These are phyloP conservation scores for Lampris incognitus DNA, from an alignment of 2,113 vertebrate species.

Conservation along the genomic window DNA sequence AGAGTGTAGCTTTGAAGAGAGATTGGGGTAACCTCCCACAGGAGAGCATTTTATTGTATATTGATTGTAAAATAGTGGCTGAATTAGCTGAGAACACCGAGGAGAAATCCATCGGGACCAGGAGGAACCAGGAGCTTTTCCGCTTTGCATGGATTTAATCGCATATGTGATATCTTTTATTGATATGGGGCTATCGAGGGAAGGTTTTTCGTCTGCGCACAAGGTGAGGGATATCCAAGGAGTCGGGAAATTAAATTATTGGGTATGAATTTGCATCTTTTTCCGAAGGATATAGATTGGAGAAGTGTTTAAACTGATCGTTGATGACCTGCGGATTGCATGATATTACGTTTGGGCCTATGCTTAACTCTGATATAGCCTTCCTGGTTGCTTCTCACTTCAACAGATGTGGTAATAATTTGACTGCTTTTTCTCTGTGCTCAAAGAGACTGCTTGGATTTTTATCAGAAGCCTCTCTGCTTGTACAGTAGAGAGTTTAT, in stretches of 20 bases:
- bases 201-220: neutral
- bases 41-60: neutral
- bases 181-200: neutral
- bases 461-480: neutral
- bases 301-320: neutral
- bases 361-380: neutral
- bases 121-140: neutral
- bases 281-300: neutral
- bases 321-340: constrained; percentile 1
- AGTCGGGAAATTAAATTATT: neutral
- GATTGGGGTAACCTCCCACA: neutral
- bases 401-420: neutral
- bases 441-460: neutral
- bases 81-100: neutral
- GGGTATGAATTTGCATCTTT: neutral
- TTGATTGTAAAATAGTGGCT: neutral
- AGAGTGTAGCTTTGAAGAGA: neutral
- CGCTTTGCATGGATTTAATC: constrained; percentile 2
- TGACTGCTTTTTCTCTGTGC: neutral
- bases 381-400: neutral
- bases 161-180: neutral
- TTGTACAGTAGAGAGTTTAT: neutral
- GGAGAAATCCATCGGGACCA: neutral
- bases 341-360: neutral
- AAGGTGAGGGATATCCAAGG: neutral